Base-by-base conservation (phyloP, 2,888 invertebrate species). In the Tetheella fluctuosa region DNA sequence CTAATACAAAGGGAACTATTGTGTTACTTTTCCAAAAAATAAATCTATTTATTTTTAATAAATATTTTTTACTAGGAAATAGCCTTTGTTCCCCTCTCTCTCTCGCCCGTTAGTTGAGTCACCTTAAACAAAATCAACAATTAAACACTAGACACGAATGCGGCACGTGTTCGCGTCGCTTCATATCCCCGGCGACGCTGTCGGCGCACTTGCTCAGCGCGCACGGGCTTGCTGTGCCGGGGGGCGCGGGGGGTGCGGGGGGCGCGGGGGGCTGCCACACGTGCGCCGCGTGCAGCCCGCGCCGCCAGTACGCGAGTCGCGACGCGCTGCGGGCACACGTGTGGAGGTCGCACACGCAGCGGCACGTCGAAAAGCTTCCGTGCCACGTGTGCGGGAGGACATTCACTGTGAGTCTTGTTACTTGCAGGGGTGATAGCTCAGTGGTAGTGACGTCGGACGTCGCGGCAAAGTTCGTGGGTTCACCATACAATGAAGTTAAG, bases 81-180 rank as follows among this genome's bases (percentile, higher is more conserved):
- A n/a, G n/a, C n/a, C n/a, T n/a, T n/a, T n/a, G n/a, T n/a, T n/a
- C n/a, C n/a, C n/a, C n/a, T n/a, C n/a, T n/a, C n/a, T n/a, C n/a
- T n/a, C n/a, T n/a, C n/a, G n/a, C n/a, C n/a, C n/a, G n/a, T n/a
- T n/a, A n/a, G n/a, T n/a, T n/a, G n/a, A n/a, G n/a, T n/a, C n/a
- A n/a, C n/a, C n/a, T n/a, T n/a, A n/a, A n/a, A n/a, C n/a, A n/a
- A n/a, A n/a, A n/a, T n/a, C n/a, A n/a, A n/a, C n/a, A n/a, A n/a
- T n/a, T n/a, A n/a, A n/a, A n/a, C n/a, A n/a, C n/a, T n/a, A n/a
- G 79, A 37, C 76, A 82, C 63, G 20, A 65, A 6, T 85, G 85
- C 66, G 63, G 60, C n/a, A 58, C 66, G 52, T 85, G 85, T 65
- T 58, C 67, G n/a, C 74, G 79, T 6, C 64, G 64, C 1, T 86